Conservation (phyloP, 2,113 vertebrate genomes). For the Callipepla squamata region DNA sequence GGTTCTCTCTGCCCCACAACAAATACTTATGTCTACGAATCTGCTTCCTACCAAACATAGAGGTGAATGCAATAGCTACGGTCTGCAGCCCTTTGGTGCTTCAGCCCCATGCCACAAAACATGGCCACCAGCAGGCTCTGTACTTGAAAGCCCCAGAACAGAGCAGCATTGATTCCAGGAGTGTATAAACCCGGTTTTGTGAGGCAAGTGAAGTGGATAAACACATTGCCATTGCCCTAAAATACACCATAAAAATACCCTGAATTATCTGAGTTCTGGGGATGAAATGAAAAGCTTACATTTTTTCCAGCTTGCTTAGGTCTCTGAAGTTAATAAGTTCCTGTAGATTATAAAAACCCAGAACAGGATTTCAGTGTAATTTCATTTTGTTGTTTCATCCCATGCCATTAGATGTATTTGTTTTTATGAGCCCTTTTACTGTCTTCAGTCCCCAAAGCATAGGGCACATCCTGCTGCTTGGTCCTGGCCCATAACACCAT, state of each 20-base stretch:
- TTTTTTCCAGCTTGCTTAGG: not conserved
- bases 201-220: slow-evolving; percentile 13
- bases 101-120: not conserved
- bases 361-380: slow-evolving; percentile 27
- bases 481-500: accelerated
- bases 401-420: not conserved
- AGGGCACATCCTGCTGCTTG: not conserved
- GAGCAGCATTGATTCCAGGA: slow-evolving; percentile 23
- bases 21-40: not conserved
- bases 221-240: slow-evolving; percentile 43
- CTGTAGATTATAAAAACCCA: slow-evolving; percentile 33
- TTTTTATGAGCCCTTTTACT: not conserved
- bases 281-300: not conserved
- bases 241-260: slow-evolving; percentile 34
- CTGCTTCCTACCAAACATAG: not conserved
- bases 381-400: slow-evolving; percentile 38
- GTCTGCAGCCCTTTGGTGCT: not conserved
- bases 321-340: slow-evolving; percentile 41
- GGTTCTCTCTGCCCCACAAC: not conserved
- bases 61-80: not conserved
- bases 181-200: slow-evolving; percentile 37
- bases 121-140: not conserved
- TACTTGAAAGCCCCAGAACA: not conserved
- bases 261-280: slow-evolving; percentile 27
- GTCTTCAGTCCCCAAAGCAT: not conserved